Evolutionary conservation across 2,797 vertebrate species (phyloP), one percentile per base, ranked within the genome.

Genomic region (Microcaecilia unicolor): DNA sequence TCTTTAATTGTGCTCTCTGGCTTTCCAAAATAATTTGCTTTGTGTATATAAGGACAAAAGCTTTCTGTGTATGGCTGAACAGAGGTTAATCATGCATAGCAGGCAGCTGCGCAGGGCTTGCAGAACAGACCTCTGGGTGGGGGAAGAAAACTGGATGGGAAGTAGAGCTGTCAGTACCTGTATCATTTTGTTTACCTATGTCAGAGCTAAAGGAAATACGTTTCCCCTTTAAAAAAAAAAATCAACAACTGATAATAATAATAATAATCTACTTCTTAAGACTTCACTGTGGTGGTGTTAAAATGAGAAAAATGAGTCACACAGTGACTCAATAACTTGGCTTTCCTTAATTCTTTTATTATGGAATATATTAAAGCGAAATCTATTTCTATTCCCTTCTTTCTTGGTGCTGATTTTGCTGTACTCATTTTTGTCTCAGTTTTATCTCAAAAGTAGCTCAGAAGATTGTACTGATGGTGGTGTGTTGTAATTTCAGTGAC

Each of bases 1-100:
- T 78, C 72, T 79, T 72, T 79, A 85, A 84, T 87, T 87, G 84
- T 87, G 78, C 78, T 80, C 75, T 70, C 73, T 65, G 36, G 78
- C 88, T 92, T 83, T 95, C 90, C 88, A 92, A 96, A 88, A 89
- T 89, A 89, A 95, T 97, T 93, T 92, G 89, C 91, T 97, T 97
- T 97, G 91, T 93, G 91, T 85, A 76, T 76, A 81, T 91, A 88
- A 89, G 90, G 90, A 95, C 92, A 97, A 97, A 97, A 93, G 93
- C 88, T 91, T 83, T 80, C 77, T 84, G 78, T 74, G 77, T 84
- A 81, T 81, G 81, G 87, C 91, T 94, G 87, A 93, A 85, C 90
- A 91, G 83, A 85, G 85, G 74, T 85, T 89, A 89, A 85, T 89
- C 89, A 86, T 82, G 83, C 85, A 85, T 86, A 84, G 80, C 74